Conservation (phyloP, 2,797 vertebrate genomes). For the Vireo griseus region DNA sequence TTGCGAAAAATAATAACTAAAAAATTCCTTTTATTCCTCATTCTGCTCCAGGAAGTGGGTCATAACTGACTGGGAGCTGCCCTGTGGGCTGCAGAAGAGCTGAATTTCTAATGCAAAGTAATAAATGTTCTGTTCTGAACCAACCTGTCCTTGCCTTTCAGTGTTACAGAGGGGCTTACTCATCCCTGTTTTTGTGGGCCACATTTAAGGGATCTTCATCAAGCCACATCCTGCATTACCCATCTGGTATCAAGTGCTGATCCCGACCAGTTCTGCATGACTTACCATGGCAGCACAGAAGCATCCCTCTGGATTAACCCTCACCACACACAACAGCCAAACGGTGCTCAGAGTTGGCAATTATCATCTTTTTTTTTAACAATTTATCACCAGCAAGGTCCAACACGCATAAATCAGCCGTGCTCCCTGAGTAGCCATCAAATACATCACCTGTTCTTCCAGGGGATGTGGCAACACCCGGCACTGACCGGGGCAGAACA, state of each 20-base stretch:
- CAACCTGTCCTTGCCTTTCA: not conserved
- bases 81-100: not conserved
- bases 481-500: not conserved
- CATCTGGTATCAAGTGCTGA: not conserved
- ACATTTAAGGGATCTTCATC: not conserved
- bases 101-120: not conserved
- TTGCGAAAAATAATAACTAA: not conserved
- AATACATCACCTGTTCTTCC: not conserved
- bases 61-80: not conserved
- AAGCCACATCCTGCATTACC: not conserved
- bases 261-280: not conserved
- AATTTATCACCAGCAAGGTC: not conserved
- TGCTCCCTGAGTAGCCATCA: not conserved
- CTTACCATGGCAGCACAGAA: not conserved
- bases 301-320: not conserved
- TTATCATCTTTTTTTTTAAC: not conserved
- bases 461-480: rapidly evolving
- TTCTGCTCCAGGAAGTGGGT: not conserved
- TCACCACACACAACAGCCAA: not conserved
- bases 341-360: not conserved
- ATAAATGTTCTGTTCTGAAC: not conserved
- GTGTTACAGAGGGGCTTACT: not conserved
- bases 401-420: not conserved
- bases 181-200: not conserved
- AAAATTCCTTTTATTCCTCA: not conserved